Evolutionary conservation across 2,113 vertebrate species (phyloP), one percentile per base, ranked within the genome.

Genomic region (Zeus faber): DNA sequence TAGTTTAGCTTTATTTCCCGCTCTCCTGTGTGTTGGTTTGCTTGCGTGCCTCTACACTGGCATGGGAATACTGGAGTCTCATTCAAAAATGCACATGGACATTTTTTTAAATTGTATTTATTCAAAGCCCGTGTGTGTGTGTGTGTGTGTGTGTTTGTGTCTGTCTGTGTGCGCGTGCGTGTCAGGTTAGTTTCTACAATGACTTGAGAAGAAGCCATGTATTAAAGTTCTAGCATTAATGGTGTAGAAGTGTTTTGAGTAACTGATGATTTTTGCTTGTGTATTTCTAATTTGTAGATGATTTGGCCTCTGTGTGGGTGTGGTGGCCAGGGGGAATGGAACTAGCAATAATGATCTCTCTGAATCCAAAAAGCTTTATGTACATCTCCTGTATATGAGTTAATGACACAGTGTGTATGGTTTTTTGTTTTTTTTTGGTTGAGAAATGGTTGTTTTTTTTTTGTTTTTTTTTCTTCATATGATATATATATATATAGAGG

Each of bases 351-450:
- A 91, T 89, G 89, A 92, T 93, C 91, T 90, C 91, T 91, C 89
- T 91, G 84, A 92, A 94, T 90, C 72, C 88, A 66, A 87, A 93
- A 95, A 93, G 95, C 95, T 98, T 97, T 97, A 95, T 74, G 86
- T 91, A 91, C 91, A 85, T 35, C 80, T 89, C 84, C 80, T 91
- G 87, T 91, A 73, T 86, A 77, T 87, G 86, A 78, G 64, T 91
- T 49, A 44, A 58, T 63, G 65, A 64, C 17, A 64, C 17, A 86
- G 91, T 87, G 79, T 65, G 67, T 86, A 82, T 89, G 90, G 81
- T 52, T 76, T 74, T 72, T 85, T 87, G 79, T 87, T 87, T 83
- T 82, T 86, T 87, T 82, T 92, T 92, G 86, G 84, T 77, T 85
- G 83, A 92, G 76, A 90, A 76, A 80, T 67, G n/a, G n/a, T n/a